Percentiles rank a stretch among this genome's conserved stretches.
phyloP scores from a whole-genome alignment of 2,113 vertebrate species.

The Lycocorax pyrrhopterus region DNA sequence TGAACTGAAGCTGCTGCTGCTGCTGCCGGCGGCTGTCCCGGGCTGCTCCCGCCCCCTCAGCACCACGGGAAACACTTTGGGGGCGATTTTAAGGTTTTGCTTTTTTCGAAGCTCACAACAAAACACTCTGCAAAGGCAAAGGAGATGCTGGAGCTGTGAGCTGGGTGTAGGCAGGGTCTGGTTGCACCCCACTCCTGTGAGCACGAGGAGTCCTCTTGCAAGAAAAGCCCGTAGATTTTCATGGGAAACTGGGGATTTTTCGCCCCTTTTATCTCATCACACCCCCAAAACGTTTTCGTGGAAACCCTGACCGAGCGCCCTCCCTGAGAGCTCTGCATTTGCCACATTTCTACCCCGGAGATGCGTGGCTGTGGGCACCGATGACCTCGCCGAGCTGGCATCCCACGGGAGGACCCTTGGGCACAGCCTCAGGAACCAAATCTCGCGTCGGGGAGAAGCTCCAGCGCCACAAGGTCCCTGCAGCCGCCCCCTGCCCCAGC shows the following conservation, averaged over 20 bases:
- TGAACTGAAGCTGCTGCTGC: neutral
- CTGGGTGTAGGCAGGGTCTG: neutral
- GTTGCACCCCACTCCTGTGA: neutral
- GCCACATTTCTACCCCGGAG: neutral
- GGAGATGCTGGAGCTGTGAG: rapidly evolving
- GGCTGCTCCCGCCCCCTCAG: neutral
- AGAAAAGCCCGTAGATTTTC: neutral
- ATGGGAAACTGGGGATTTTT: neutral
- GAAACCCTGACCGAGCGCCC: neutral
- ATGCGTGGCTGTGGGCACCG: rapidly evolving
- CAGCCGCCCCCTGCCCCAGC: rapidly evolving
- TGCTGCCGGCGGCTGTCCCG: neutral
- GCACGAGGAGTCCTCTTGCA: neutral
- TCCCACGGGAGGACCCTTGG: neutral
- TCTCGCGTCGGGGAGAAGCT: neutral
- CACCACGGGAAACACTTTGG: rapidly evolving
- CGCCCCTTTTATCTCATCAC: neutral
- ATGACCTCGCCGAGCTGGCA: neutral
- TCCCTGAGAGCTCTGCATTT: neutral
- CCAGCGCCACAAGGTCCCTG: neutral
- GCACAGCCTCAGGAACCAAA: rapidly evolving
- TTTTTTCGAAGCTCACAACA: neutral
- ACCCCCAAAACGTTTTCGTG: rapidly evolving
- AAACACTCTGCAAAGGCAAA: rapidly evolving
- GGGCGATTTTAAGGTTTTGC: rapidly evolving